These are phyloP conservation scores for Coryphaenoides rupestris DNA, from an alignment of 2,113 vertebrate species.

Conservation along the genomic window DNA sequence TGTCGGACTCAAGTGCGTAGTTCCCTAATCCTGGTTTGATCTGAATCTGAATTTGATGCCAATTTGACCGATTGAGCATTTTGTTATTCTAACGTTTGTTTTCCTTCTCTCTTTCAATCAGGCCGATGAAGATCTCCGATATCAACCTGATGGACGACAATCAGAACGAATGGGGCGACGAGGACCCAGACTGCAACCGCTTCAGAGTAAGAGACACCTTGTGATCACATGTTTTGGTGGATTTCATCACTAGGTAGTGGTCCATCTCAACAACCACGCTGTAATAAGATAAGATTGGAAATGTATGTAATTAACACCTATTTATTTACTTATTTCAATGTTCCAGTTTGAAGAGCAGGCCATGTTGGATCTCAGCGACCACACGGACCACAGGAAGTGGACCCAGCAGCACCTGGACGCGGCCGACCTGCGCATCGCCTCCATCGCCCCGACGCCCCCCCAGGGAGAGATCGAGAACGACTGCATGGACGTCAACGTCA, in stretches of 20 bases:
- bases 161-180: conserved; percentile 93
- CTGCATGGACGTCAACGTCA: conserved; percentile 96
- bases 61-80: too few relatives aligned
- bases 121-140: conserved; percentile 88
- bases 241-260: not conserved
- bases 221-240: not conserved
- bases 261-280: not conserved
- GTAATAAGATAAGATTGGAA: not conserved
- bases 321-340: not conserved
- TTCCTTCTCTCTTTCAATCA: conserved; percentile 46
- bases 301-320: not conserved
- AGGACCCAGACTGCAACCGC: conserved; percentile 85
- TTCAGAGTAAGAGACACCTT: conserved; percentile 78
- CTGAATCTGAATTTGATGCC: not conserved
- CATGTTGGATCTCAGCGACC: conserved; percentile 78
- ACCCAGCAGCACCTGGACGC: conserved; percentile 82
- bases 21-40: not conserved
- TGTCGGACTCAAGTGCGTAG: conserved; percentile 90
- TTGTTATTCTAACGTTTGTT: too few relatives aligned
- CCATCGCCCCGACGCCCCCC: conserved; percentile 90
- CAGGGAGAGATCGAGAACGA: conserved; percentile 93
- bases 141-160: conserved; percentile 93
- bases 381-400: conserved; percentile 81
- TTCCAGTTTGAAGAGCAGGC: conserved; percentile 77
- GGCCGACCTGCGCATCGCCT: conserved; percentile 87